Conservation (phyloP, 1,140 invertebrate genomes). For the Drosophila tropicalis region DNA sequence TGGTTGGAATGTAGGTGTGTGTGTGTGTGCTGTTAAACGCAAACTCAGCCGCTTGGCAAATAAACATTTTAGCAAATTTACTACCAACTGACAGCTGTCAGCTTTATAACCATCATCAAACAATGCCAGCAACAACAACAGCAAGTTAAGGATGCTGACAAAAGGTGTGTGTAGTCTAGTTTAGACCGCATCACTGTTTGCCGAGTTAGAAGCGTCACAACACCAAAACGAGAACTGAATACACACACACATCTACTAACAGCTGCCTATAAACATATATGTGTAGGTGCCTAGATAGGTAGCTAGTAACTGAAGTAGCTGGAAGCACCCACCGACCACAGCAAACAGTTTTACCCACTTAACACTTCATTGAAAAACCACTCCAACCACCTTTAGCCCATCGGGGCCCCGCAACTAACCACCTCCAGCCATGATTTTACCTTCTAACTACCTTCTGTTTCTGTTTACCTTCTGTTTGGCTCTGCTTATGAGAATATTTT, state of each 20-base stretch:
- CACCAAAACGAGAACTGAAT: constrained; percentile 65
- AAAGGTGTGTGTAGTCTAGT: constrained; percentile 34
- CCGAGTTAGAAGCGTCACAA: constrained; percentile 35
- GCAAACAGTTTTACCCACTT: constrained; percentile 70
- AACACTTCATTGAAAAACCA: constrained; percentile 83
- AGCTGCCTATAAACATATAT: constrained; percentile 13
- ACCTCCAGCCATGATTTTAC: no score
- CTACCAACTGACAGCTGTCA: constrained; percentile 82
- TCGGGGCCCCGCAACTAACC: not conserved
- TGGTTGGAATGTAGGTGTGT: constrained; percentile 1
- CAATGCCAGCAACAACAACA: constrained; percentile 44
- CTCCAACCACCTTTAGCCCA: constrained; percentile 70
- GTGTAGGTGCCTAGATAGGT: not conserved
- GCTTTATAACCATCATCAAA: constrained; percentile 82
- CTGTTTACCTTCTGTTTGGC: no score
- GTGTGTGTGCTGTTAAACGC: constrained; percentile 65
- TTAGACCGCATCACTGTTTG: constrained; percentile 67
- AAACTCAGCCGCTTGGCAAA: constrained; percentile 79
- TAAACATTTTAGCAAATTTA: constrained; percentile 82
- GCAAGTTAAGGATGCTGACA: constrained; percentile 33
- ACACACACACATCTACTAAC: constrained; percentile 24
- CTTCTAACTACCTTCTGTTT: no score
- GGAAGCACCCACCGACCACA: constrained; percentile 27
- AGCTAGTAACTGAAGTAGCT: constrained; percentile 50
- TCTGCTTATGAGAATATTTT: constrained; percentile 25